Evolutionary conservation across 2,888 invertebrate species (phyloP), one percentile per base, ranked within the genome.

Genomic region (Eudasyphora cyanicolor): DNA sequence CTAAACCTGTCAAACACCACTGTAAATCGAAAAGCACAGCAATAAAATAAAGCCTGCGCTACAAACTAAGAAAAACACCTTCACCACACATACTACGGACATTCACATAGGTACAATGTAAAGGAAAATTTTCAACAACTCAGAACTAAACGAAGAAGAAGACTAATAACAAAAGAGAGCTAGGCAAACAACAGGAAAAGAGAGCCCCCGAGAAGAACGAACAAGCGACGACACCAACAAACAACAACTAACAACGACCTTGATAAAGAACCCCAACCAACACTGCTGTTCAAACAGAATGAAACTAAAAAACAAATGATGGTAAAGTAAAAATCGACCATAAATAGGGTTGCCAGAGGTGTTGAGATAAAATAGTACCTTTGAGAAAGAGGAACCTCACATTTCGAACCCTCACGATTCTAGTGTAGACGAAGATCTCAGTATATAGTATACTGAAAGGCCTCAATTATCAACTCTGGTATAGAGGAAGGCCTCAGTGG

Each of bases 221-320:
- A 60, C 49, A n/a, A 73, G 29, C 73, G 67, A 67, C 57, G 70
- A 76, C 71, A 82, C 35, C 74, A 83, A 51, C 60, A 71, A n/a
- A 19, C 49, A 51, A 70, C 27, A 75, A 74, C 0, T 5, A 17
- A 86, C 86, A 88, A 89, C 89, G 91, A 90, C 90, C 90, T 90
- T 90, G 90, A 91, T 91, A 90, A 91, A 84, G 84, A 84, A 81
- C 81, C 81, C 81, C 73, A 69, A 17, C 29, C 51, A 32, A 71
- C 51, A 32, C 19, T 35, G 24, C 73, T 67, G 75, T 60, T 51
- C 57, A 64, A 73, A 49, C 24, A n/a, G n/a, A n/a, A 42, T 14
- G 6, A 19, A 32, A 60, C 32, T n/a, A 76, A 74, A 60, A 12
- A 2, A 78, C 14, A 76, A 67, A 29, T 32, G 29, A 12, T 54